A percentile compares a stretch with the other conserved stretches of the same genome.
Conservation (phyloP, 2,797 vertebrate genomes). For the Huso huso region DNA sequence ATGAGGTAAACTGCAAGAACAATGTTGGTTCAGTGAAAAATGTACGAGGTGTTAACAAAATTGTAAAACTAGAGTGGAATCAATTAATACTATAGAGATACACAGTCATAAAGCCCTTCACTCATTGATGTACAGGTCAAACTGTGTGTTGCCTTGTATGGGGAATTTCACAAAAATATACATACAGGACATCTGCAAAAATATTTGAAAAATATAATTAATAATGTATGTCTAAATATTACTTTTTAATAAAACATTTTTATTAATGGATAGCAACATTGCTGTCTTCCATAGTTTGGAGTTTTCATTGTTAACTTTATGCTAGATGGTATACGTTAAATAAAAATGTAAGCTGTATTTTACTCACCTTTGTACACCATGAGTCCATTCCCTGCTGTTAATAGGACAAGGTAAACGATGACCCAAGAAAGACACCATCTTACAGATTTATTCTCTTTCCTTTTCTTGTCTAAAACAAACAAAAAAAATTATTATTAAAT, state of each 20-base stretch:
- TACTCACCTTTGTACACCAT: slow-evolving; percentile 66
- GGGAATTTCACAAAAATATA: not conserved
- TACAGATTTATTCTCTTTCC: slow-evolving; percentile 15
- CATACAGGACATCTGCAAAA: not conserved
- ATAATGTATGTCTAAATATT: no score
- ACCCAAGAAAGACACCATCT: slow-evolving; percentile 28
- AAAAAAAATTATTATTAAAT: not conserved
- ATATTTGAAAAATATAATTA: not conserved
- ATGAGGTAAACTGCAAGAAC: not conserved
- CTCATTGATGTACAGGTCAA: not conserved
- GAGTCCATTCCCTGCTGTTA: slow-evolving; percentile 46
- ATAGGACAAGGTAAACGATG: slow-evolving; percentile 52
- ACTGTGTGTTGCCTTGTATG: not conserved
- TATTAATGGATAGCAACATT: not conserved
- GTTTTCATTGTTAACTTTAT: not conserved
- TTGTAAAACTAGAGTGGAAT: no score
- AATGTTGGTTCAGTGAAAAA: not conserved
- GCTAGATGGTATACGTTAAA: not conserved
- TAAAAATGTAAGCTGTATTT: not conserved
- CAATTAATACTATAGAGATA: not conserved
- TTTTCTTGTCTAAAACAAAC: slow-evolving; percentile 41
- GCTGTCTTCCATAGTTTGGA: no score
- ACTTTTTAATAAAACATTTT: not conserved
- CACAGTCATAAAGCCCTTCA: no score
- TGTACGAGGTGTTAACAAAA: no score